Base-by-base conservation (phyloP, 2,888 invertebrate species). In the Leptopilina drosophilae region DNA sequence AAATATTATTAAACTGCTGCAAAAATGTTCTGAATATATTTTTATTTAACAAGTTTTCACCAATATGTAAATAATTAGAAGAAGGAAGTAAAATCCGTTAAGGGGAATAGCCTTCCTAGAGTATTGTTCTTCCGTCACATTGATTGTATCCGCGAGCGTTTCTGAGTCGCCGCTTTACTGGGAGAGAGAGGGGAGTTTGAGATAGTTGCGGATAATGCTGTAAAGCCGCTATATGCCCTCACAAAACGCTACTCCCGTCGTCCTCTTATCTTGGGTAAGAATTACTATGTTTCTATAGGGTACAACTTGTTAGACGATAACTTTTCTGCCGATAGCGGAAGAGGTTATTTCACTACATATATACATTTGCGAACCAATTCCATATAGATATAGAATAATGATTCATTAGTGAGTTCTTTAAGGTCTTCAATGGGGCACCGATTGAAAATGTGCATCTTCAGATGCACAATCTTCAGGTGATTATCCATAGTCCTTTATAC, bases 261-360 rank as follows among this genome's bases (percentile, higher is more conserved):
- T 77, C 77, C 75, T 83, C 82, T 85, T 85, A 84, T 85, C 84
- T 85, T 69, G 84, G 69, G 65, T 78, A 83, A 82, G 80, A 81
- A 85, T 84, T 84, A 84, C 82, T 84, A 83, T 84, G 82, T 84
- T 85, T 80, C 83, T 80, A 82, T 77, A 78, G 83, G 81, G 80
- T 84, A 85, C 83, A 84, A 84, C 81, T 84, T 85, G 85, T 84
- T 84, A 84, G 81, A 62, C 85, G 85, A 85, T 85, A 85, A 84
- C 81, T 85, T 64, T 42, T 65, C 62, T 20, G 15, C 78, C 80
- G 84, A 85, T 85, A 84, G 82, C 79, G 76, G 76, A 76, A 78
- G 82, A 49, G 49, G 82, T 84, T 83, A 81, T 81, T 76, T 62
- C 14, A 77, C 82, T 79, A 59, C 66, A 81, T 64, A 78, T 42